These are phyloP conservation scores for Seladonia tumulorum DNA, from an alignment of 2,888 invertebrate species.

Conservation along the genomic window DNA sequence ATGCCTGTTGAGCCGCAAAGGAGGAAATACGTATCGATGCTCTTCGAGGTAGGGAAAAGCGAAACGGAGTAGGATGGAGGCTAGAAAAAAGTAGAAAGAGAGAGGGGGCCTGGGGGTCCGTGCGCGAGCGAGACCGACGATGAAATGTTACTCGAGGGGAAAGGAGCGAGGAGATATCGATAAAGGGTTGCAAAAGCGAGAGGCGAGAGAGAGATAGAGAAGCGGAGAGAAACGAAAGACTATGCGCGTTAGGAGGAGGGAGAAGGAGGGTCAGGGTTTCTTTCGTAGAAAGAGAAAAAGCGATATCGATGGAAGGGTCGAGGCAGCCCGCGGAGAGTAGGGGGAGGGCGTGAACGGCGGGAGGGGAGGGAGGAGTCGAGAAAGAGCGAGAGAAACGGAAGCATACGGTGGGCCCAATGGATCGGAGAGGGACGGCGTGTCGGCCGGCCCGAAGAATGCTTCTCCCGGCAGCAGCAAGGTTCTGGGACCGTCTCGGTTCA, in stretches of 20 bases:
- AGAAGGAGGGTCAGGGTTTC: constrained; percentile 44
- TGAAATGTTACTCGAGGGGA: background rate
- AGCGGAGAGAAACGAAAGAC: constrained; percentile 32
- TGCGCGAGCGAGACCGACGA: background rate
- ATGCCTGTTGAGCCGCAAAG: constrained; percentile 4
- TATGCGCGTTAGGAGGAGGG: constrained; percentile 21
- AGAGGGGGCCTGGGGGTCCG: background rate
- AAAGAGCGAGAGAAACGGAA: constrained; percentile 62
- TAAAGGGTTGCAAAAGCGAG: constrained; percentile 36
- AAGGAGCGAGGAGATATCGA: constrained; percentile 45
- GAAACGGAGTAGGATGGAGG: background rate
- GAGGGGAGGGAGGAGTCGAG: constrained; percentile 56
- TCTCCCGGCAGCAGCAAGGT: constrained; percentile 72
- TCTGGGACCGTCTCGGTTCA: constrained; percentile 77
- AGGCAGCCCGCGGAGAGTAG: constrained; percentile 17
- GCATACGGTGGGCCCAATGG: constrained; percentile 77
- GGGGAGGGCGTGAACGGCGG: constrained; percentile 44
- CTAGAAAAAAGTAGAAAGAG: constrained; percentile 13
- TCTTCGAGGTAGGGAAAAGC: background rate
- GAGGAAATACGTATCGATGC: background rate
- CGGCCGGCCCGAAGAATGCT: constrained; percentile 77
- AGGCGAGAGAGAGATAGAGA: background rate
- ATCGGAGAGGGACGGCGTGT: constrained; percentile 81
- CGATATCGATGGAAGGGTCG: constrained; percentile 59
- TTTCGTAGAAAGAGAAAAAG: constrained; percentile 66